Base-by-base conservation (phyloP, 2,113 vertebrate species). In the Triplophysa rosa region DNA sequence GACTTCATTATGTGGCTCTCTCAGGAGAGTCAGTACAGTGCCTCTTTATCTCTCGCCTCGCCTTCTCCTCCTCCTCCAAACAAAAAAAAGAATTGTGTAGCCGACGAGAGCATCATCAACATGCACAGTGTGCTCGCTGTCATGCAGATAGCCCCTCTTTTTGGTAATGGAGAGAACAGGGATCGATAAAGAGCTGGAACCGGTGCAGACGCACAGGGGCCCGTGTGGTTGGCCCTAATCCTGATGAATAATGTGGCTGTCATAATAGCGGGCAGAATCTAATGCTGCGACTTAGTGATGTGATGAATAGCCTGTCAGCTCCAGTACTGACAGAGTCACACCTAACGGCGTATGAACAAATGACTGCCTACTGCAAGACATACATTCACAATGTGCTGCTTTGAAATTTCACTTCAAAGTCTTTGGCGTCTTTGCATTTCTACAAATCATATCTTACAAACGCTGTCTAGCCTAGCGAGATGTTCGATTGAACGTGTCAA, bases 191-290 rank as follows among this genome's bases (percentile, higher is more conserved):
- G 90, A 92, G 87, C 89, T 85, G 89, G 90, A 92, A 83, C 85
- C 83, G 91, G 92, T 84, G 91, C 87, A 89, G 90, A 92, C 88
- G 90, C 81, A 91, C 88, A 90, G 90, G 92, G 89, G 90, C 87
- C 89, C 88, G 89, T 90, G 91, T 93, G 88, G 85, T 65, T 82
- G 83, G 87, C 88, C 88, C 92, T 93, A 91, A 93, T 95, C 94
- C 94, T 93, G 93, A 94, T 97, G 97, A 97, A 95, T 95, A 96
- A 98, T 95, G 95, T 91, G 87, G 91, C 95, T 96, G 96, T 98
- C 96, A 98, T 98, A 98, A 98, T 93, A 94, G 92, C 87, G 19
- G 84, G 93, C 94, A 95, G 94, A 94, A 96, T 96, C 95, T 94
- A 95, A 95, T 89, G 95, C 95, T 95, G 95, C 95, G 93, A 94